Conservation (phyloP, 2,888 invertebrate genomes). For the Hydrotaea cyrtoneurina region DNA sequence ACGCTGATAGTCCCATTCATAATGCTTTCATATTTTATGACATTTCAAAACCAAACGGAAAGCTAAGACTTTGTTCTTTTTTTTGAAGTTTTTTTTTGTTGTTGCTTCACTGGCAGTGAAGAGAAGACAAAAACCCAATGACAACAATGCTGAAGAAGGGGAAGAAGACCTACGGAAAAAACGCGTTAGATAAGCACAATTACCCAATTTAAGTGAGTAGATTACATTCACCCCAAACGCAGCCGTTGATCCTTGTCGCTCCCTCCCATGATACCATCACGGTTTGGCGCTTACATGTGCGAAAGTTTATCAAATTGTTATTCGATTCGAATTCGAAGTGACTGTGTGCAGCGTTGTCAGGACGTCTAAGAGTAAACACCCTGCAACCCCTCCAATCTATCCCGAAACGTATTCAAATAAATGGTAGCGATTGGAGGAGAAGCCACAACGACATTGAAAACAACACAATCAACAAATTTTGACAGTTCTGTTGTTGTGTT, state of each 20-base stretch:
- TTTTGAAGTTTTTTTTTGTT: conserved; percentile 32
- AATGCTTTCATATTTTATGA: conserved; percentile 57
- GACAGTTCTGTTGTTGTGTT: conserved; percentile 46
- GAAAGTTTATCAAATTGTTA: conserved; percentile 61
- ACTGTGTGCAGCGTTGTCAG: background rate
- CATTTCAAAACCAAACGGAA: conserved; percentile 44
- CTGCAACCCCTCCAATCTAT: background rate
- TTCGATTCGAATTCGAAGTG: conserved; percentile 42
- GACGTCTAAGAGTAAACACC: conserved; percentile 49
- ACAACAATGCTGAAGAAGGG: conserved; percentile 5
- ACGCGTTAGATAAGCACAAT: conserved; percentile 68
- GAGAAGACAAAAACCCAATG: conserved; percentile 20
- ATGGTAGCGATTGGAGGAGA: background rate
- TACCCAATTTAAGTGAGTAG: conserved; percentile 67
- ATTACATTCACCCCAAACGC: conserved; percentile 47
- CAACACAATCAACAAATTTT: conserved; percentile 39
- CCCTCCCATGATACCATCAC: background rate
- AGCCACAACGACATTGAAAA: background rate
- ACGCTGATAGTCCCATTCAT: conserved; percentile 44
- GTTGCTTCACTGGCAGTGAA: conserved; percentile 9
- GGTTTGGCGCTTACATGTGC: background rate
- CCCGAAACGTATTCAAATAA: background rate
- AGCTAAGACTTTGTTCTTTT: conserved; percentile 26
- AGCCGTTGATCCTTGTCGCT: conserved; percentile 23
- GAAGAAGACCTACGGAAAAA: conserved; percentile 40